Percentiles rank a stretch among this genome's conserved stretches.
These are phyloP conservation scores for Gobio gobio DNA, from an alignment of 2,113 vertebrate genomes.

Conservation along the genomic window DNA sequence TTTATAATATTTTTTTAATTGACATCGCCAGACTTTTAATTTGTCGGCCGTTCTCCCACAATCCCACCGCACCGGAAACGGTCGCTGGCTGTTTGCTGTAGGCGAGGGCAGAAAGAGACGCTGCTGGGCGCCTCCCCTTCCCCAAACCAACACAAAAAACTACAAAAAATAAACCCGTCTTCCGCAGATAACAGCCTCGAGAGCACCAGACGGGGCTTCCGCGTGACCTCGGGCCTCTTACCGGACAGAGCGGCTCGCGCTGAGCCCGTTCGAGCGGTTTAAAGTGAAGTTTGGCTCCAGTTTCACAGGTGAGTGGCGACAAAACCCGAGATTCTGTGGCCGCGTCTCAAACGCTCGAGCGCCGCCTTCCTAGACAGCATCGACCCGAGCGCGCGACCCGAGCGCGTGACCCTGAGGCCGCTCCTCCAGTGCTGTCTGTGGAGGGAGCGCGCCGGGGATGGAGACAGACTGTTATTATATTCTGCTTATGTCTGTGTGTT, in stretches of 20 bases:
- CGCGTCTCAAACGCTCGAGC: background rate
- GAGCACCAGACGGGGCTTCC: background rate
- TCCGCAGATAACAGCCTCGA: background rate
- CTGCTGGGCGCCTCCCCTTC: conserved; percentile 44
- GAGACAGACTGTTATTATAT: no score
- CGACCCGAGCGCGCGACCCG: no score
- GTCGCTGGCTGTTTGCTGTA: conserved; percentile 11
- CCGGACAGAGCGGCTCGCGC: background rate
- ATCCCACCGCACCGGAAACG: conserved; percentile 33
- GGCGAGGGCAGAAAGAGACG: conserved; percentile 43
- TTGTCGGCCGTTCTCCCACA: conserved; percentile 38
- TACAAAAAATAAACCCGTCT: background rate
- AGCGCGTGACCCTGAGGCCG: no score
- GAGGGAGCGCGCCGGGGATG: background rate
- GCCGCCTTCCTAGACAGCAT: background rate
- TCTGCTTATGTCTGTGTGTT: background rate
- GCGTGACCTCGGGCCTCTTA: background rate
- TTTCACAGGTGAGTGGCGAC: conserved; percentile 38
- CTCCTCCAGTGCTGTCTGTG: no score
- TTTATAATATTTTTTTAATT: no score
- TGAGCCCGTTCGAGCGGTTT: background rate
- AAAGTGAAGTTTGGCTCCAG: background rate
- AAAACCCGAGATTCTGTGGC: background rate
- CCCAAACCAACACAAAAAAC: conserved; percentile 27
- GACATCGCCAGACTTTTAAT: conserved; percentile 37